Percentiles rank a stretch among this genome's conserved stretches.
Evolutionary conservation across 2,113 vertebrate genomes (phyloP).

Genomic region (Elgaria multicarinata): DNA sequence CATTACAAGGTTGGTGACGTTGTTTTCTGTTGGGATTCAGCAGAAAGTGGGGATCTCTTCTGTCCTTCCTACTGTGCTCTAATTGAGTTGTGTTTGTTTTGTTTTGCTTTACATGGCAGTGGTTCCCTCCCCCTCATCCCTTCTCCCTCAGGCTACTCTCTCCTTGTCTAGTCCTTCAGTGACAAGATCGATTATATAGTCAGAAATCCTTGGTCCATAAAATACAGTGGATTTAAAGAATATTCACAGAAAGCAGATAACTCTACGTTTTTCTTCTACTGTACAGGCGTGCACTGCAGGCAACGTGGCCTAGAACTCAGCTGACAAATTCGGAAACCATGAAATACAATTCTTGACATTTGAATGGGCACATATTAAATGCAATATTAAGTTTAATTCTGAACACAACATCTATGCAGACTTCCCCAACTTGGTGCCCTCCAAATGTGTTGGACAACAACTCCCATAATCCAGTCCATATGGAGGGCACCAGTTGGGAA

Average conservation of each 20-base stretch:
- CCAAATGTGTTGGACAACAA: too few species aligned
- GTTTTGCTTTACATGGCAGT: background rate
- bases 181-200: background rate
- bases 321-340: background rate
- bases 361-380: background rate
- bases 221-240: background rate
- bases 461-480: too few species aligned
- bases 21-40: background rate
- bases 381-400: background rate
- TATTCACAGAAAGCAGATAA: background rate
- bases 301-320: background rate
- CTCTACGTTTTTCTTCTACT: background rate
- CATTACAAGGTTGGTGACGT: slow-evolving; percentile 91
- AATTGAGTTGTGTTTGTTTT: background rate
- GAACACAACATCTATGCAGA: background rate
- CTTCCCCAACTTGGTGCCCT: too few species aligned
- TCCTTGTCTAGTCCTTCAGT: background rate
- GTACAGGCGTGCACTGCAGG: background rate
- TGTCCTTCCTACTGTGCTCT: background rate
- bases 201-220: background rate
- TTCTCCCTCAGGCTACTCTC: background rate
- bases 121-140: background rate
- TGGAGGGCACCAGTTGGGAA: too few species aligned
- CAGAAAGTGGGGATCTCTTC: background rate
- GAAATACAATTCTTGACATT: background rate